phyloP scores from a whole-genome alignment of 2,888 invertebrate species.

The Drosophila neonasuta region DNA sequence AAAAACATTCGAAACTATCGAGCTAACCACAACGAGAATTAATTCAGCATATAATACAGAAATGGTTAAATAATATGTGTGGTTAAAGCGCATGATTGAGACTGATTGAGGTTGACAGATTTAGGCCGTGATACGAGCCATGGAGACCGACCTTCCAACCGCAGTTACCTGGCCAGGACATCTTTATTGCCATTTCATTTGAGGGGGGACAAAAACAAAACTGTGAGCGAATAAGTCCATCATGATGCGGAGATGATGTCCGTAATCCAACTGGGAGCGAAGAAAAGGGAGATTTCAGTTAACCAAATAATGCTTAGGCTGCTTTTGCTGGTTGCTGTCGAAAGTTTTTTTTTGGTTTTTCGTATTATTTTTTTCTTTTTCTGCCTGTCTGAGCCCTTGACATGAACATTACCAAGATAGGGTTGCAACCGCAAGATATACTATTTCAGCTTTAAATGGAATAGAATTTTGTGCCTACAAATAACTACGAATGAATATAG shows the following conservation, averaged over 20 bases:
- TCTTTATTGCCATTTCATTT: conserved; percentile 20
- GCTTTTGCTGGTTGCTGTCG: neutral
- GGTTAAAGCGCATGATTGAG: conserved; percentile 10
- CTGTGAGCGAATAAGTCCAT: conserved; percentile 5
- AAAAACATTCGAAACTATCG: neutral
- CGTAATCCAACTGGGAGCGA: conserved; percentile 5
- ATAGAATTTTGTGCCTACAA: neutral
- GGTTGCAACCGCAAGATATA: neutral
- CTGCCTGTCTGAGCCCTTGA: neutral
- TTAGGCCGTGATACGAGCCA: conserved; percentile 5
- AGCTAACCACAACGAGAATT: neutral
- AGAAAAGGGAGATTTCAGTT: conserved; percentile 1
- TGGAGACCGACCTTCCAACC: neutral
- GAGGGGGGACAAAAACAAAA: neutral
- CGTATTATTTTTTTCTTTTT: neutral
- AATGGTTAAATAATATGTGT: conserved; percentile 2
- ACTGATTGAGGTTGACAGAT: conserved; percentile 24
- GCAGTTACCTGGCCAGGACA: conserved; percentile 8
- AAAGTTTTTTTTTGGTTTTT: neutral
- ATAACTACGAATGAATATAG: no score
- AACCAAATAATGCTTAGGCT: neutral
- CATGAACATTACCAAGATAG: neutral
- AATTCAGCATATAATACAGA: conserved; percentile 7
- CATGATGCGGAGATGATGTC: conserved; percentile 19
- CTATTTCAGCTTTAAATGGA: neutral